phyloP scores from a whole-genome alignment of 2,888 invertebrate genomes.

The Himalopsyche japonica region DNA sequence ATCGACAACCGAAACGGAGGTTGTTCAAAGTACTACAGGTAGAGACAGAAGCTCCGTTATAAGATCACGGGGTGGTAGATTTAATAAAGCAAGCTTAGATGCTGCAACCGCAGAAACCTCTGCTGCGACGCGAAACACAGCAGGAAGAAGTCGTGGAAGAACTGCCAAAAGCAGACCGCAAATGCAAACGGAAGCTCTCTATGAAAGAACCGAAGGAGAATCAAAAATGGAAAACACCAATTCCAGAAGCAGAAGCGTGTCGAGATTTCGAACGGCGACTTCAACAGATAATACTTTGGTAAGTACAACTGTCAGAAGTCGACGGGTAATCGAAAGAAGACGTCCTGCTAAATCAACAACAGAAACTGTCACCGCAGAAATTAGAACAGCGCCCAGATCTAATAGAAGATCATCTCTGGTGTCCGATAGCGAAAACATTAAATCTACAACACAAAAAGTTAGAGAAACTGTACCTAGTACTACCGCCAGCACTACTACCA shows the following conservation, averaged over 20 bases:
- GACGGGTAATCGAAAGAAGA: conserved; percentile 24
- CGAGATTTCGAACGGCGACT: conserved; percentile 4
- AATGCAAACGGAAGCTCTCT: conserved; percentile 29
- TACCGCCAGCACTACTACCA: background rate
- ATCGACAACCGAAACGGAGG: background rate
- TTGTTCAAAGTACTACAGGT: background rate
- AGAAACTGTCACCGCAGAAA: background rate
- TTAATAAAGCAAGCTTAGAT: conserved; percentile 46
- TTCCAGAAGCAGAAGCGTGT: conserved; percentile 6
- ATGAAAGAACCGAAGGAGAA: conserved; percentile 21
- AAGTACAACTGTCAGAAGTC: background rate
- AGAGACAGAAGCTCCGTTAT: conserved; percentile 1
- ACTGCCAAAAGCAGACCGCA: background rate
- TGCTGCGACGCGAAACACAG: conserved; percentile 45
- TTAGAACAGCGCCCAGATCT: background rate
- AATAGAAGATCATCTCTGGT: conserved; percentile 2
- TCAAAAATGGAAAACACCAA: conserved; percentile 7
- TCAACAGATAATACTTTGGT: background rate
- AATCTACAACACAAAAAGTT: background rate
- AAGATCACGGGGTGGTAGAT: conserved; percentile 44
- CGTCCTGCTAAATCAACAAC: background rate
- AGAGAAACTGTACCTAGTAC: background rate
- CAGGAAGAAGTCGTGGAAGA: conserved; percentile 54
- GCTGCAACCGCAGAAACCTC: conserved; percentile 45
- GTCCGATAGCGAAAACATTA: background rate